Conservation (phyloP, 2,113 vertebrate species). For the Potamarius usumacintae region DNA sequence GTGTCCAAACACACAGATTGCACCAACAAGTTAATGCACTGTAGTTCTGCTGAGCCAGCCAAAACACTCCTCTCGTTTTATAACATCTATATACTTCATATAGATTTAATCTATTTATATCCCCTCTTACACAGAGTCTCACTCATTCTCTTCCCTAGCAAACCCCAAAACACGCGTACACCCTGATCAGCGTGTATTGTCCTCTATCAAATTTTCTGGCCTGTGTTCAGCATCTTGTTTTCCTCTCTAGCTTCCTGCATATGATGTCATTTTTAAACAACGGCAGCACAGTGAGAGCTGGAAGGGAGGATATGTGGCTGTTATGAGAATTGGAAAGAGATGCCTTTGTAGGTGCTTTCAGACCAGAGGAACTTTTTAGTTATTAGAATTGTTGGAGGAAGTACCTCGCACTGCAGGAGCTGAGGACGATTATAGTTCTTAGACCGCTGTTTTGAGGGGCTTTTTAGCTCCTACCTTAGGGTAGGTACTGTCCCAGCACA, state of each 20-base stretch:
- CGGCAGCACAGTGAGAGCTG: slow-evolving; percentile 15
- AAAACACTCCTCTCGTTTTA: neutral
- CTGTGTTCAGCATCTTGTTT: slow-evolving; percentile 26
- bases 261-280: slow-evolving; percentile 45
- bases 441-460: too few species aligned
- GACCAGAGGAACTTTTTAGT: too few species aligned
- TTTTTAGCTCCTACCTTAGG: too few species aligned
- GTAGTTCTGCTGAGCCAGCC: slow-evolving; percentile 36
- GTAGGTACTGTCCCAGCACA: too few species aligned
- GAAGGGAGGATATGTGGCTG: slow-evolving; percentile 16
- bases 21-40: slow-evolving; percentile 23
- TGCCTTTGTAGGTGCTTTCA: too few species aligned
- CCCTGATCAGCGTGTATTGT: neutral
- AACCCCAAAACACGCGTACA: neutral
- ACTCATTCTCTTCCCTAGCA: neutral
- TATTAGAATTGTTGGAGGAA: too few species aligned
- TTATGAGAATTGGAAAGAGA: neutral
- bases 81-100: slow-evolving; percentile 26
- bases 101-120: neutral
- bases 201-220: neutral
- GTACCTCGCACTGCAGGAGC: too few species aligned
- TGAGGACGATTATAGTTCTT: too few species aligned
- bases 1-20: slow-evolving; percentile 27
- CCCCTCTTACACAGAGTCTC: neutral
- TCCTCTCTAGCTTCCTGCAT: slow-evolving; percentile 25